phyloP scores from a whole-genome alignment of 2,113 vertebrate genomes.

The Centropus unirufus region DNA sequence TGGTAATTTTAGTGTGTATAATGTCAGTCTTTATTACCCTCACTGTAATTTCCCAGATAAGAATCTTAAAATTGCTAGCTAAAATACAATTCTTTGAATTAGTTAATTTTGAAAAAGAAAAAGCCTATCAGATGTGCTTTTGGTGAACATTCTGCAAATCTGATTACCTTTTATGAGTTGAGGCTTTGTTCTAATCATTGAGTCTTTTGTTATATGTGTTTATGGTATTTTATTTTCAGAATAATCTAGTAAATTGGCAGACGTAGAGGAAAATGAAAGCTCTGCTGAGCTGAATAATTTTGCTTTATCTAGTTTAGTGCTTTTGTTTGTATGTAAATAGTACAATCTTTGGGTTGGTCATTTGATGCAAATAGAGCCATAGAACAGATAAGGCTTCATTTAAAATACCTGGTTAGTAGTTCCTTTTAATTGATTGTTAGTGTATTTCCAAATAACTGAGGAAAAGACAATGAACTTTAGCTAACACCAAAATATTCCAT shows the following conservation, averaged over 20 bases:
- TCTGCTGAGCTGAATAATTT: not conserved
- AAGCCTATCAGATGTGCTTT: not conserved
- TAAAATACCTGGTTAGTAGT: not conserved
- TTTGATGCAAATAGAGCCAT: not conserved
- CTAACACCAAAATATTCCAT: not conserved
- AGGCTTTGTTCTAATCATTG: not conserved
- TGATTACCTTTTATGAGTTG: not conserved
- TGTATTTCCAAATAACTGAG: not conserved
- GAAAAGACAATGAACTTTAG: not conserved
- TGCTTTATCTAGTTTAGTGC: not conserved
- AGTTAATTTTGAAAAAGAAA: not conserved
- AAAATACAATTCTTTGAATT: not conserved
- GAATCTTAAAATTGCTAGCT: not conserved
- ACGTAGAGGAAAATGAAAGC: not conserved
- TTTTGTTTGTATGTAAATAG: not conserved
- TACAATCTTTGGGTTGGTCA: not conserved
- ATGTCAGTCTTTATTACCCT: not conserved
- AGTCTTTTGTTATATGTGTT: not conserved
- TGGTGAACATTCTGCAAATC: not conserved
- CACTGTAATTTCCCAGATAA: not conserved
- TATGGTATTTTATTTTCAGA: not conserved
- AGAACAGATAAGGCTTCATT: not conserved
- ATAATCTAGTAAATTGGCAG: not conserved
- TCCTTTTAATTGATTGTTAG: not conserved
- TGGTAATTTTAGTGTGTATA: not conserved